Base-by-base conservation (phyloP, 1,140 invertebrate species). In the Bombus impatiens region DNA sequence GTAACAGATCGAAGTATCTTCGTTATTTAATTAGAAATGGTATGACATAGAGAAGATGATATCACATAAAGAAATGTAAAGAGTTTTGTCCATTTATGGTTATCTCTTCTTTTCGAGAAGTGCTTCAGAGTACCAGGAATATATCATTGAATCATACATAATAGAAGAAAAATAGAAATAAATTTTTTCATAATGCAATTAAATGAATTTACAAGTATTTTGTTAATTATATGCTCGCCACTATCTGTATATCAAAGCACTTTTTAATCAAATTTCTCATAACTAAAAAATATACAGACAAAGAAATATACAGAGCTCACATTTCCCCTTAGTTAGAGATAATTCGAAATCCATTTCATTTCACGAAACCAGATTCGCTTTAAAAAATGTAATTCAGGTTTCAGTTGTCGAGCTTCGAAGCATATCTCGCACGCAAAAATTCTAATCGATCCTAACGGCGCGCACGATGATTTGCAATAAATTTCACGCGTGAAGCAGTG, bases 381-480 rank as follows among this genome's bases (percentile, higher is more conserved):
- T 6, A 22, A 18, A 37, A 35, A 68, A 18, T 18, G 2, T 8
- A 35, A 22, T 62, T 25, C 25, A 28, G 3, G 25, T 25, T 25
- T 18, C 15, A 4, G 40, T 62, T 77, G 4, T 62, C 35, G 1
- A 62, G 0, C 28, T 62, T n/a, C 3, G 2, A 62, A 12, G 12
- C 59, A 2, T 67, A 4, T 84, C 35, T 4, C 6, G 22, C 15
- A 22, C 32, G 37, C 22, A 84, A 84, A 78, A 78, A 35, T 84
- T 12, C 53, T 71, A 62, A 79, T 76, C 42, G 57, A 6, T 32
- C 35, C 37, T 28, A 72, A 37, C 57, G 22, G 37, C n/a, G 35
- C 13, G 37, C 18, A 70, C 47, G 44, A n/a, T 70, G 42, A 84
- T 84, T 79, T 71, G 67, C 37, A 84, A 84, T 84, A 84, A 78